Base-by-base conservation (phyloP, 2,113 vertebrate genomes). In the Lota lota region DNA sequence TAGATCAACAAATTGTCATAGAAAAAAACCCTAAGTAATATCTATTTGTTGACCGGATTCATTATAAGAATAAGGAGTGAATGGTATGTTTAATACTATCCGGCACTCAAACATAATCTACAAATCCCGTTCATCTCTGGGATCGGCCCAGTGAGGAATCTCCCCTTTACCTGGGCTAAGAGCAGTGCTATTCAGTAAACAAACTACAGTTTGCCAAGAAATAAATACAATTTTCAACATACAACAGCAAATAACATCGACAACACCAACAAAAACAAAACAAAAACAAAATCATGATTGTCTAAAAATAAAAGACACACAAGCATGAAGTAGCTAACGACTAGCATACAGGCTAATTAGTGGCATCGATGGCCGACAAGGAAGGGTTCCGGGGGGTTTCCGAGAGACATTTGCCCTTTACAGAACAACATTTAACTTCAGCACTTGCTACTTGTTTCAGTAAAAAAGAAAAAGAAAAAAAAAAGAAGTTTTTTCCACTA, bases 201-300 rank as follows among this genome's bases (percentile, higher is more conserved):
- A 94, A 97, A 96, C 95, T 93, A 94, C 89, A 91, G 93, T 95
- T 95, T 95, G 93, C 93, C 93, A 94, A 94, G 93, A 98, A 99
- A 99, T 99, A 99, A 98, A 99, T 99, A 99, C 95, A 97, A 88
- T 93, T 94, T 93, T 96, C 92, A 91, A 94, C 93, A 95, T 93
- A 94, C 93, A 95, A 91, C 86, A 94, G 92, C 91, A 96, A 96
- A 95, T 93, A 96, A 95, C 95, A 96, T 95, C 94, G 94, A 88
- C 92, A 81, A 90, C 92, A 95, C 87, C 92, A 92, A 95, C 67
- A 68, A 86, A 87, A 77, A 76, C 60, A 50, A 67, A 67, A 76
- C 21, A 67, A 81, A 70, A 86, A 81, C 88, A 92, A 88, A 87
- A 92, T 91, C 88, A 91, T 98, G 97, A 99, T 98, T 99, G 97